Evolutionary conservation across 2,113 vertebrate genomes (phyloP).

Genomic region (Cephalopterus ornatus): DNA sequence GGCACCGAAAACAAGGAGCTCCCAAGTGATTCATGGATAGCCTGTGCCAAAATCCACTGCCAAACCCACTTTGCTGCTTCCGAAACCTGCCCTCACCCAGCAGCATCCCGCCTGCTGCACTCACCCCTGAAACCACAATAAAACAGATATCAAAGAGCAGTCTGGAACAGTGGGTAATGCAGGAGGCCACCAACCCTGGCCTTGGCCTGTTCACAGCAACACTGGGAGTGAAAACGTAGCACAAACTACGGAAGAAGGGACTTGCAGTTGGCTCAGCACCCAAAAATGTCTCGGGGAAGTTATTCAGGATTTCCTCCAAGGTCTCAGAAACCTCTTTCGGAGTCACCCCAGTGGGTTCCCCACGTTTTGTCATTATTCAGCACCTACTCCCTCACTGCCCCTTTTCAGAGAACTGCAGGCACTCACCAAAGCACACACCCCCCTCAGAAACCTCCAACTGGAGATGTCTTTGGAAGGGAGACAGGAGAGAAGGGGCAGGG

Average conservation of each 20-base stretch:
- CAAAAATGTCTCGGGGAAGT: background rate
- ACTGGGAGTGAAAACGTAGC: background rate
- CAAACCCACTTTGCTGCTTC: background rate
- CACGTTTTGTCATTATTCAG: background rate
- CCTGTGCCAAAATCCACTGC: background rate
- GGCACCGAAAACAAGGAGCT: background rate
- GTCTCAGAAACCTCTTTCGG: background rate
- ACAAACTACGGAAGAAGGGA: background rate
- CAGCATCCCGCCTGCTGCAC: background rate
- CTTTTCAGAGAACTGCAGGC: background rate
- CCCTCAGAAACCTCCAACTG: background rate
- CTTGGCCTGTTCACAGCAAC: background rate
- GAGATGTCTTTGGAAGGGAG: background rate
- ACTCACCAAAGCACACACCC: accelerated
- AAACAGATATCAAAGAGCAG: background rate
- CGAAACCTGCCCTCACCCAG: background rate
- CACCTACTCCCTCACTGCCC: background rate
- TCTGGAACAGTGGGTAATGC: background rate
- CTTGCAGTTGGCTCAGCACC: background rate
- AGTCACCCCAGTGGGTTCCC: background rate
- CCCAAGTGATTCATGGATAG: background rate
- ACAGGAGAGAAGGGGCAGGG: background rate
- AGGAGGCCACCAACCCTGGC: background rate
- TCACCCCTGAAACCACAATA: background rate
- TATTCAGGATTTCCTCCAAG: background rate